Evolutionary conservation across 1,140 invertebrate genomes (phyloP).

Genomic region (Formica selysi): DNA sequence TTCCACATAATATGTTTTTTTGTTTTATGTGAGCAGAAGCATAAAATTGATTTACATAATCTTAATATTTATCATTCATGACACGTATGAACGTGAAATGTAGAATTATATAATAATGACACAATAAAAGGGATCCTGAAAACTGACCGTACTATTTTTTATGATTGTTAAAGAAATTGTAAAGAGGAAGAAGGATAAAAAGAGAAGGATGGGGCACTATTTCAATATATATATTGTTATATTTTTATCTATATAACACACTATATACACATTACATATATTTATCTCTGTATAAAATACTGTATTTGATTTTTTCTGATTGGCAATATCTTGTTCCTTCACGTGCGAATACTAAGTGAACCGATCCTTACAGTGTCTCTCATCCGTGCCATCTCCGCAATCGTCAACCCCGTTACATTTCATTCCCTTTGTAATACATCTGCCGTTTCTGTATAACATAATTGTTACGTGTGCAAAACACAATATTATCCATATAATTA

Average conservation of each 20-base stretch:
- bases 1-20: constrained; percentile 6
- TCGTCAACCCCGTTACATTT: constrained; percentile 90
- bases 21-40: neutral
- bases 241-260: constrained; percentile 73
- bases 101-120: constrained; percentile 4
- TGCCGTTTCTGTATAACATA: constrained; percentile 85
- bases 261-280: constrained; percentile 74
- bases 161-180: neutral
- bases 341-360: constrained; percentile 47
- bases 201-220: neutral
- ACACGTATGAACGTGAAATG: neutral
- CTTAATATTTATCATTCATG: constrained; percentile 9
- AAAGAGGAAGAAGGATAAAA: neutral
- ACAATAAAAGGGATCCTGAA: constrained; percentile 21
- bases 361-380: constrained; percentile 88
- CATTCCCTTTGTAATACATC: constrained; percentile 87
- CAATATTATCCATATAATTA: neutral
- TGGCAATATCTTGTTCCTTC: constrained; percentile 29
- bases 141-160: neutral
- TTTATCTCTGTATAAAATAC: constrained; percentile 58
- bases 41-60: constrained; percentile 47
- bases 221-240: constrained; percentile 65
- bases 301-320: constrained; percentile 41
- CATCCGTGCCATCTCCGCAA: constrained; percentile 91
- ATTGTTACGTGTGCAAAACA: constrained; percentile 10